Conservation (phyloP, 2,113 vertebrate species). For the Dasyurus viverrinus region DNA sequence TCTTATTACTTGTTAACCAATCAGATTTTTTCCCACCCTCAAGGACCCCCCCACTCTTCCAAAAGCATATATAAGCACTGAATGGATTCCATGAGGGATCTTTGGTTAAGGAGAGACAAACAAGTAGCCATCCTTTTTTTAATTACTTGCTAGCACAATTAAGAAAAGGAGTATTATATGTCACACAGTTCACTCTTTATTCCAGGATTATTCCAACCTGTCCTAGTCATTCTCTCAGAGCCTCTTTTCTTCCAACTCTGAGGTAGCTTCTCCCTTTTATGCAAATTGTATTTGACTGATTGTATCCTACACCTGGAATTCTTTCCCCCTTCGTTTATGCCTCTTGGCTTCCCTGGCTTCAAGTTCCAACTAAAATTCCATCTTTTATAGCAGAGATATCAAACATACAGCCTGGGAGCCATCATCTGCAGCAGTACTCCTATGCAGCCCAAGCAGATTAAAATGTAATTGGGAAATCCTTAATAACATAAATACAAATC, state of each 20-base stretch:
- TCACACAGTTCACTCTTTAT: not conserved
- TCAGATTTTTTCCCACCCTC: not conserved
- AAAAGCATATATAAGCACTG: not conserved
- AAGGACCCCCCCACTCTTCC: not conserved
- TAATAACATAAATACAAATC: not conserved
- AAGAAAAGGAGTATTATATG: not conserved
- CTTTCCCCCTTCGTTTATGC: not conserved
- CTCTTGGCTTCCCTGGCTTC: not conserved
- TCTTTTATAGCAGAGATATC: not conserved
- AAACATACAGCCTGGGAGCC: not conserved
- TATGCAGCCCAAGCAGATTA: not conserved
- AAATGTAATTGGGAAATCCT: not conserved
- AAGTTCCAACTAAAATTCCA: not conserved
- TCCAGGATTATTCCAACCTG: not conserved
- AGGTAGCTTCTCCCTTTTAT: not conserved
- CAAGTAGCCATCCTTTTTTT: not conserved
- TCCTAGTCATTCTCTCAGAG: not conserved
- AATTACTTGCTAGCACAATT: not conserved
- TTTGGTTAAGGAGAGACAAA: not conserved
- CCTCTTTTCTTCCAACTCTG: not conserved
- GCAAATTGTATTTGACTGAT: not conserved
- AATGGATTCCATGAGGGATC: not conserved
- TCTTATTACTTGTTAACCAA: not conserved
- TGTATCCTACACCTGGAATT: not conserved
- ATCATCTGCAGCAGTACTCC: not conserved